These are phyloP conservation scores for Tauraco hartlaubi DNA, from an alignment of 2,797 vertebrate genomes.

Conservation along the genomic window DNA sequence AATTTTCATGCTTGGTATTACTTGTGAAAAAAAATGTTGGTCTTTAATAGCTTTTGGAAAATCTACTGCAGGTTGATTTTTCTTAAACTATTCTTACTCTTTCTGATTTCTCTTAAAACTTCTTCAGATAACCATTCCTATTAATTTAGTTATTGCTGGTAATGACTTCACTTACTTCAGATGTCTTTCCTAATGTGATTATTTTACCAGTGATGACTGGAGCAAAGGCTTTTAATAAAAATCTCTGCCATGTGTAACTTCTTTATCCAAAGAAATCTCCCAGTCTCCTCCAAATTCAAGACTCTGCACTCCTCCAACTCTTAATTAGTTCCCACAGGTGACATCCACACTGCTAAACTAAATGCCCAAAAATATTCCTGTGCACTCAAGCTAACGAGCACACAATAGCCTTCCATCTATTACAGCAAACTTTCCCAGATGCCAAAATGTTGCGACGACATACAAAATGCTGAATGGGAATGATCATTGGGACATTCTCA, in stretches of 20 bases:
- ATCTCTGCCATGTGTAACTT: background rate
- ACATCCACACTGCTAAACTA: background rate
- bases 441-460: background rate
- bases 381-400: background rate
- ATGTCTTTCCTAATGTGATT: background rate
- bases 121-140: background rate
- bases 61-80: background rate
- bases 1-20: background rate
- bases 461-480: background rate
- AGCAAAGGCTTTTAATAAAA: background rate
- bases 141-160: background rate
- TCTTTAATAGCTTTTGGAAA: background rate
- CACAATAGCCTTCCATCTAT: background rate
- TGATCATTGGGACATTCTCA: background rate
- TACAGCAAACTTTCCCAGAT: background rate
- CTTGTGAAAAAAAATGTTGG: accelerated
- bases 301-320: background rate
- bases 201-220: background rate
- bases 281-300: background rate
- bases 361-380: background rate
- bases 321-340: background rate
- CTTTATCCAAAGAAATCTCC: background rate
- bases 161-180: background rate
- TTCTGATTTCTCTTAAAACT: background rate
- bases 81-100: background rate